A percentile compares a stretch with the other conserved stretches of the same genome.
These are phyloP conservation scores for Athalia rosae DNA, from an alignment of 2,888 invertebrate species.

Conservation along the genomic window DNA sequence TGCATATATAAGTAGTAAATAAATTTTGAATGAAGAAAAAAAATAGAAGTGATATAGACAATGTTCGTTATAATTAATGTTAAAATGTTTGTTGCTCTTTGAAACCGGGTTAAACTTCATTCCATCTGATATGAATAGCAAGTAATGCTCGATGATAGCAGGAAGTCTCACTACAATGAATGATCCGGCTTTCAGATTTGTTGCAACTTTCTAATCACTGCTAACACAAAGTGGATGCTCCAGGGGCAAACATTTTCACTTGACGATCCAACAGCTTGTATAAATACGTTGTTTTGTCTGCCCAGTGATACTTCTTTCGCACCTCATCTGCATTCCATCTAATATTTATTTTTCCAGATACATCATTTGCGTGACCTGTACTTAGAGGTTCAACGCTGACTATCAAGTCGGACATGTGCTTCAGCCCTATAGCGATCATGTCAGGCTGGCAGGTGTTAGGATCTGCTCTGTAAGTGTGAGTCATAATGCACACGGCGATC, in stretches of 20 bases:
- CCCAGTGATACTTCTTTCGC: slow-evolving; percentile 62
- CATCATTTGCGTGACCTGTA: slow-evolving; percentile 84
- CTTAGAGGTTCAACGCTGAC: slow-evolving; percentile 81
- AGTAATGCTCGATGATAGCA: neutral
- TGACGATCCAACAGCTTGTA: slow-evolving; percentile 86
- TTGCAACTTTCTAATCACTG: slow-evolving; percentile 2
- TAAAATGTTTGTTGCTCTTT: slow-evolving; percentile 17
- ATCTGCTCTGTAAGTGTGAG: slow-evolving; percentile 73
- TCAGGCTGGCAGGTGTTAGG: slow-evolving; percentile 73
- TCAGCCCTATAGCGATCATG: slow-evolving; percentile 78
- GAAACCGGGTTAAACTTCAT: slow-evolving; percentile 2
- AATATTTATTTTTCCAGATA: slow-evolving; percentile 81
- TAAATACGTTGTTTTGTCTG: slow-evolving; percentile 73
- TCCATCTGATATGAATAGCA: slow-evolving; percentile 21
- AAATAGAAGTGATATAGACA: slow-evolving; percentile 2
- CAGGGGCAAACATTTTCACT: slow-evolving; percentile 84
- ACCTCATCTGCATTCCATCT: slow-evolving; percentile 67
- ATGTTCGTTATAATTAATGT: slow-evolving; percentile 10
- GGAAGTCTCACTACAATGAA: neutral
- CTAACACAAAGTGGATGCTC: slow-evolving; percentile 61
- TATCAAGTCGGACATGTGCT: slow-evolving; percentile 79
- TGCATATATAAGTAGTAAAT: slow-evolving; percentile 11
- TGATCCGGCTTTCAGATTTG: neutral
- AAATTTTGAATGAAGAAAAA: slow-evolving; percentile 19
- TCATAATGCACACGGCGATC: slow-evolving; percentile 63